A percentile compares a stretch with the other conserved stretches of the same genome.
Evolutionary conservation across 1,140 invertebrate genomes (phyloP).

Genomic region (Teleogryllus occipitalis): DNA sequence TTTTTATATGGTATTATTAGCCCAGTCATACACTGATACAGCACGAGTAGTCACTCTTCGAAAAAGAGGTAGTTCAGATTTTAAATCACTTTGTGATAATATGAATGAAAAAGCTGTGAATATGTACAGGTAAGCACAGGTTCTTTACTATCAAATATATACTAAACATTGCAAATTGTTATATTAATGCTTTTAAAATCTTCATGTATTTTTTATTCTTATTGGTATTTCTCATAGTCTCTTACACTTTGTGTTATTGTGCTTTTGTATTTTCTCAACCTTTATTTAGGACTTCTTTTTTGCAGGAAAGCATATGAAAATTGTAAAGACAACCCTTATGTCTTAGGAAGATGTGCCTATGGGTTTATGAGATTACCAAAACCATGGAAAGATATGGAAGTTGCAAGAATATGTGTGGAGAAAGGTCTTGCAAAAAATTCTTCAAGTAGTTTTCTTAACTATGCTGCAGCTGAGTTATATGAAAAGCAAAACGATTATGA

Average conservation of each 20-base stretch:
- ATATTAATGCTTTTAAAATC: neutral
- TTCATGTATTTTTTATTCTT: neutral
- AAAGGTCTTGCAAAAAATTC: slow-evolving; percentile 10
- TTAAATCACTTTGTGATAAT: neutral
- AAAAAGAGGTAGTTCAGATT: neutral
- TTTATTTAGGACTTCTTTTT: no score
- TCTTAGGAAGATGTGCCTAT: slow-evolving; percentile 7
- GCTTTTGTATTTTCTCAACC: no score
- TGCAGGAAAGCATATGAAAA: no score
- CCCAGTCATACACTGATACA: neutral
- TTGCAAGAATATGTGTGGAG: slow-evolving; percentile 12
- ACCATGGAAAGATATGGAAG: slow-evolving; percentile 11
- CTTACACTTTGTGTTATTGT: no score
- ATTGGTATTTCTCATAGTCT: neutral
- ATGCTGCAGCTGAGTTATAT: neutral
- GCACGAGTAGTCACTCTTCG: neutral
- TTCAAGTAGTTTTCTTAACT: slow-evolving; percentile 14
- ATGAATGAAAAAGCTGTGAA: neutral
- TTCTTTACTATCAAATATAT: neutral
- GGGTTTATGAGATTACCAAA: slow-evolving; percentile 16
- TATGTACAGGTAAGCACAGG: neutral
- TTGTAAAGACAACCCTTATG: no score
- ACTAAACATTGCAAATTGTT: neutral
- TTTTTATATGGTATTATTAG: neutral
- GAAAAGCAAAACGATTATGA: neutral